Evolutionary conservation across 2,888 invertebrate species (phyloP), one percentile per base, ranked within the genome.

Genomic region (Parascotia fuliginaria): DNA sequence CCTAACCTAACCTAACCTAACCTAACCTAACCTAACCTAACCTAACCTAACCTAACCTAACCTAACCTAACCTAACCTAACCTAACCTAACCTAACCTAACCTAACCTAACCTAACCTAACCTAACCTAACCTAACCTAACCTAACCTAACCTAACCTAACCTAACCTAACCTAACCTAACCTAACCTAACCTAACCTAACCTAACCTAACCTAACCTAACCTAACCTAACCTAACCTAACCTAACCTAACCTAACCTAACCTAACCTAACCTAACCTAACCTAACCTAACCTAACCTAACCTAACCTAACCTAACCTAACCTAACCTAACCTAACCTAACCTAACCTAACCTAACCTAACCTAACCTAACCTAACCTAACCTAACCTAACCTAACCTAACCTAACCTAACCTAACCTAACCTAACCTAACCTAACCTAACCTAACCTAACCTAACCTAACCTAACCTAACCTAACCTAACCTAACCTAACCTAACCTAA

Each of bases 81-180:
- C 48, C 42, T 42, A 48, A 42, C 48, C 48, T 48, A 48, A 48
- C 48, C 49, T 49, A 49, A 43, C 49, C 49, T 49, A 49, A 49
- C 49, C 49, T 49, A 49, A 49, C 49, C 49, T 49, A 16, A 49
- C 49, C 42, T 42, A 48, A 41, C 48, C 43, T 43, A 49, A 38
- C 49, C 39, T 39, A 49, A 38, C 49, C 39, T 39, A 43, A 43
- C 49, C 43, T 43, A 49, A 43, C 49, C 48, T 49, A 49, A 49
- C 49, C 49, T 49, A 49, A 49, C 49, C 43, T 42, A 49, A 42
- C 49, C 43, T 42, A 49, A 42, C 49, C 43, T 42, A 49, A 42
- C 49, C 49, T 49, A 29, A 29, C 42, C 49, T 49, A 49, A 49
- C 49, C 46, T 46, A 46, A 46, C 46, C 46, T 46, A 46, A 46